Base-by-base conservation (phyloP, 2,888 invertebrate species). In the Drosophila seclusa region DNA sequence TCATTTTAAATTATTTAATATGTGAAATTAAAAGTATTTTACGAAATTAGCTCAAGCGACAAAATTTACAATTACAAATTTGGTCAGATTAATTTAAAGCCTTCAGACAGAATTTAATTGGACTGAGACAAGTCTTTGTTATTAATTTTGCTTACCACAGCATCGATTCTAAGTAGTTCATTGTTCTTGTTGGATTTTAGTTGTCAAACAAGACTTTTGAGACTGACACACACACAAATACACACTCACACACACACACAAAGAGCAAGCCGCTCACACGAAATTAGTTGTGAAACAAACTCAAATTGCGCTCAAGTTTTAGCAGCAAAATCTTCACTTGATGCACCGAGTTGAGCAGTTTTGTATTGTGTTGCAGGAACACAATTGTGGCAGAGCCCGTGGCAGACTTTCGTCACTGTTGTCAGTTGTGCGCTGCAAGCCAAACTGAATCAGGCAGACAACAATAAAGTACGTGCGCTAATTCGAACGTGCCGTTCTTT, bases 141-240 rank as follows among this genome's bases (percentile, higher is more conserved):
- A 11, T 49, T 10, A 8, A 57, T 21, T 55, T 49, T 40, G 53
- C 91, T 91, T 82, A 91, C 91, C 91, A 90, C 57, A 91, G 70
- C 72, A 91, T 90, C 16, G 91, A 88, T 75, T 91, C 91, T 73
- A 91, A 80, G 73, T 91, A 91, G 74, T 91, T 91, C 91, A 91
- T 91, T 42, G 63, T 76, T 60, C 27, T 24, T 53, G 18, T 24
- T 49, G 45, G 10, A 24, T 11, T 6, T 69, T 68, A 32, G 32
- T 60, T 52, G 27, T 55, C 50, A 52, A 29, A 18, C 11, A 45
- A 42, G 38, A 6, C 48, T 59, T 59, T 45, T 57, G 29, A 45
- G 11, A 45, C 62, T 21, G n/a, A 36, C 52, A 42, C 71, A 27
- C 10, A 54, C 61, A 42, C 45, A 6, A 31, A 48, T 10, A 40